phyloP scores from a whole-genome alignment of 1,140 invertebrate genomes.

The Drusus annulatus region DNA sequence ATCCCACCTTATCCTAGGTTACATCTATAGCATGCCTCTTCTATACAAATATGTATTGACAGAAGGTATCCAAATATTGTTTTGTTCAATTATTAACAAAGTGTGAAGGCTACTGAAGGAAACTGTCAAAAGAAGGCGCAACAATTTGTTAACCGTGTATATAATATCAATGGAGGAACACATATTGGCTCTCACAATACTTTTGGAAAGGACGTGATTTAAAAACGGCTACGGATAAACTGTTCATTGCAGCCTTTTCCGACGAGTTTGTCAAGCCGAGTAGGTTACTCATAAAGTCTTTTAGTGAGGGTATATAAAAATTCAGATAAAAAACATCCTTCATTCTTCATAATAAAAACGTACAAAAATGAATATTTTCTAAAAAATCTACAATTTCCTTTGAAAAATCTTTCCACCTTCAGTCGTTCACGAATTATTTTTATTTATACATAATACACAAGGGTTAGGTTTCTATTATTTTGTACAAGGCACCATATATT shows the following conservation, averaged over 20 bases:
- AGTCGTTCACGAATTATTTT: conserved; percentile 42
- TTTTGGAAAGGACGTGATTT: neutral
- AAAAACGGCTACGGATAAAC: neutral
- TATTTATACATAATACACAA: conserved; percentile 32
- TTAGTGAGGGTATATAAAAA: neutral
- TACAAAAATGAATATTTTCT: conserved; percentile 54
- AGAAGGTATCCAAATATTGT: neutral
- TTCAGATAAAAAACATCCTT: conserved; percentile 40
- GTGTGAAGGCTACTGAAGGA: too few species aligned
- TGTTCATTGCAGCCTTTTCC: neutral
- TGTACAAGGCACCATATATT: conserved; percentile 59
- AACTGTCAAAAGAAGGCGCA: too few species aligned
- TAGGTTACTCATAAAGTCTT: too few species aligned
- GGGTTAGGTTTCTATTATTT: conserved; percentile 46
- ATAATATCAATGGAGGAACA: too few species aligned
- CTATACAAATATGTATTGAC: neutral
- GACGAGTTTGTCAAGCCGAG: too few species aligned
- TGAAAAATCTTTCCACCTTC: conserved; percentile 46
- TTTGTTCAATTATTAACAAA: too few species aligned
- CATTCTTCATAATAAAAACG: conserved; percentile 42
- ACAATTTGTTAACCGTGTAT: too few species aligned
- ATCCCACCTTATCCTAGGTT: neutral
- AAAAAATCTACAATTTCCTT: conserved; percentile 46
- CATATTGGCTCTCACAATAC: too few species aligned
- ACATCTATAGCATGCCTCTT: too few species aligned